Percentiles rank a stretch among this genome's conserved stretches.
Conservation (phyloP, 2,113 vertebrate species). For the Colius striatus region DNA sequence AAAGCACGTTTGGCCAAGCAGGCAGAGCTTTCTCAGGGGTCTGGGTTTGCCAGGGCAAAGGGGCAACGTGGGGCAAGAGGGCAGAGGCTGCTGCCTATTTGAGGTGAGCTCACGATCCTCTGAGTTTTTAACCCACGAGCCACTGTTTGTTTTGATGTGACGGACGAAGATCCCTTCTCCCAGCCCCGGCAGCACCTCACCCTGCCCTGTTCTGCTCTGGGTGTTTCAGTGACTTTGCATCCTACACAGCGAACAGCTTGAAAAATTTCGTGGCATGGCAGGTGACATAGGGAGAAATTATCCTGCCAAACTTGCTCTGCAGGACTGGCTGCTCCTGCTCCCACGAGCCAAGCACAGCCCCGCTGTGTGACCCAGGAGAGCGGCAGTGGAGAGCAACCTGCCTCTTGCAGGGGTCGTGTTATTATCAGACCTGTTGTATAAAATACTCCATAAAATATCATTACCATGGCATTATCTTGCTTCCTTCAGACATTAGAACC, state of each 20-base stretch:
- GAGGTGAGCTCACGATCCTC: neutral
- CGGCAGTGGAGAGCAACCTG: neutral
- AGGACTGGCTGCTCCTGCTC: neutral
- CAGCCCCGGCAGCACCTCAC: neutral
- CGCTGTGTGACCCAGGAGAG: neutral
- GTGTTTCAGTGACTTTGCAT: neutral
- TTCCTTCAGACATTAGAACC: neutral
- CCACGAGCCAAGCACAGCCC: neutral
- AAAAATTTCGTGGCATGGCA: neutral
- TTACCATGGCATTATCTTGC: neutral
- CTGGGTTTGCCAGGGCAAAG: neutral
- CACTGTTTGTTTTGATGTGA: neutral
- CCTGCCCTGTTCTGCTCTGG: neutral
- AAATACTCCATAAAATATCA: conserved; percentile 34
- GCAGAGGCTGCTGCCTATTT: neutral
- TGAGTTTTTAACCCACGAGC: neutral
- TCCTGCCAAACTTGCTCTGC: neutral
- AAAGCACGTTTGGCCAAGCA: neutral
- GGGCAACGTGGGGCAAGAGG: neutral
- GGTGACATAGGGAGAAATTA: neutral
- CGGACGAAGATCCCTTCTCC: neutral
- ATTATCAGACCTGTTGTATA: neutral
- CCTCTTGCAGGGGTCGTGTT: neutral
- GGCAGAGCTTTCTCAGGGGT: neutral
- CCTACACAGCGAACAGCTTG: neutral